Conservation (phyloP, 2,888 invertebrate species). For the Eustalomyia histrio region DNA sequence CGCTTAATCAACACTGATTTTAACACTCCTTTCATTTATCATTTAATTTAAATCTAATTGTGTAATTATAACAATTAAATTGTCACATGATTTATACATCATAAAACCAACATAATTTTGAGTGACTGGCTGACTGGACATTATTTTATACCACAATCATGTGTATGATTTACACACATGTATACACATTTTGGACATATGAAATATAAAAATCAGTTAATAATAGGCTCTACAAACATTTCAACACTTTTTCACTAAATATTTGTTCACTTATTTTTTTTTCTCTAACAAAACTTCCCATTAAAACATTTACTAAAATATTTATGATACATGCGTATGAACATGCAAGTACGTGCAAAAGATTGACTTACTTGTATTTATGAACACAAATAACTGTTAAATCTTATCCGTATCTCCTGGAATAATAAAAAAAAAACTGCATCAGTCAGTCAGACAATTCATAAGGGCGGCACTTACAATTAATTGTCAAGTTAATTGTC, state of each 20-base stretch:
- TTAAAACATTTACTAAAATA: constrained; percentile 55
- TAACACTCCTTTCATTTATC: constrained; percentile 40
- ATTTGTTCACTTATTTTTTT: constrained; percentile 15
- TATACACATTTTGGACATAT: constrained; percentile 24
- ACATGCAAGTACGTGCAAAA: constrained; percentile 48
- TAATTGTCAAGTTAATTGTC: too few relatives aligned
- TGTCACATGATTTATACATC: constrained; percentile 58
- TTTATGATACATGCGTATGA: constrained; percentile 52
- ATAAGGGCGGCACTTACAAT: background rate
- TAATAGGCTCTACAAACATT: constrained; percentile 62
- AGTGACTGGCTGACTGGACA: constrained; percentile 25
- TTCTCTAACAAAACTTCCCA: constrained; percentile 45
- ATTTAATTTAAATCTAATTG: constrained; percentile 47
- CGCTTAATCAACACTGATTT: background rate
- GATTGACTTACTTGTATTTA: constrained; percentile 46
- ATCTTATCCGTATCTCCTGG: constrained; percentile 64
- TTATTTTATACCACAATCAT: constrained; percentile 19
- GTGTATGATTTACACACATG: constrained; percentile 49
- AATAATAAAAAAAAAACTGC: constrained; percentile 7
- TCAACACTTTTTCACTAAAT: constrained; percentile 54
- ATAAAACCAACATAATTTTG: constrained; percentile 43
- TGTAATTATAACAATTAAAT: constrained; percentile 64
- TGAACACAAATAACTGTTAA: constrained; percentile 56
- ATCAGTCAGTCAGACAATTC: constrained; percentile 39
- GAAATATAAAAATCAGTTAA: constrained; percentile 37